Evolutionary conservation across 2,888 invertebrate species (phyloP).

Genomic region (Syritta pipiens): DNA sequence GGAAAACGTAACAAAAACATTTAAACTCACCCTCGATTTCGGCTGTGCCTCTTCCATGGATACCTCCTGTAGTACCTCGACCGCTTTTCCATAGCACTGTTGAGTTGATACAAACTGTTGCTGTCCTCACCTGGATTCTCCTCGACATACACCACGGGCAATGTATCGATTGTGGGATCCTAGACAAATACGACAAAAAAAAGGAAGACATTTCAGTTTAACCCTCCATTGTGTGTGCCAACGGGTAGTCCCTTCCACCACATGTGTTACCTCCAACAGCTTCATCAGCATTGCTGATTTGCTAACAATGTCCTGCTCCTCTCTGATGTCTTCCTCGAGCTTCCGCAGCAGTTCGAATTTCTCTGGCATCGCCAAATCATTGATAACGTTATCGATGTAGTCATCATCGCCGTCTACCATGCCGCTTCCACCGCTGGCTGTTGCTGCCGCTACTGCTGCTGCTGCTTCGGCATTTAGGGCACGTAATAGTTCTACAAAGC

Average conservation of each 20-base stretch:
- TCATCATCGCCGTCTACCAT: constrained; percentile 71
- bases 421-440: constrained; percentile 50
- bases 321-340: constrained; percentile 76
- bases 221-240: not conserved
- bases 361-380: constrained; percentile 75
- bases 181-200: constrained; percentile 50
- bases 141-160: constrained; percentile 78
- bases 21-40: constrained; percentile 77
- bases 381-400: constrained; percentile 75
- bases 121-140: constrained; percentile 70
- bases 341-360: constrained; percentile 76
- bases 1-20: not conserved
- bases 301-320: constrained; percentile 78
- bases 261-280: constrained; percentile 76
- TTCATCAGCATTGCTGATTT: constrained; percentile 78
- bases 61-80: constrained; percentile 83
- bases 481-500: constrained; percentile 73
- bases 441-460: constrained; percentile 68
- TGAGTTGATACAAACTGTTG: constrained; percentile 66
- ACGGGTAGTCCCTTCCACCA: too few relatives aligned
- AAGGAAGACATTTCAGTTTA: not conserved
- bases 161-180: constrained; percentile 77
- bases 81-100: constrained; percentile 78
- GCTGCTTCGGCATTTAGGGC: constrained; percentile 75
- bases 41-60: constrained; percentile 83